Evolutionary conservation across 2,797 vertebrate genomes (phyloP), one percentile per base, ranked within the genome.

Genomic region (Menidia menidia): DNA sequence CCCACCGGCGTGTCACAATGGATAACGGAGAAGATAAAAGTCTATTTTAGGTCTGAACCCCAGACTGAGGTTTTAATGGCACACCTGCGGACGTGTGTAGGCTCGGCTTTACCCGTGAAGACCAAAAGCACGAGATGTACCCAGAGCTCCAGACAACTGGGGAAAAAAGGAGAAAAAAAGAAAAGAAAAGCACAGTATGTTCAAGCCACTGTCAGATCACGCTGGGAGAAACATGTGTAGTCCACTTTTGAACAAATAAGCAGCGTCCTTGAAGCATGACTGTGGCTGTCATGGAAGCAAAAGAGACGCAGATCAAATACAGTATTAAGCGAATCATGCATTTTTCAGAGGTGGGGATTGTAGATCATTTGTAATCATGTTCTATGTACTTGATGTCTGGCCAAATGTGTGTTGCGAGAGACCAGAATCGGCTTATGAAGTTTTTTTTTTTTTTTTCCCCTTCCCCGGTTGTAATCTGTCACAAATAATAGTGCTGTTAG

Each of bases 1-100:
- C 35, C 7, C 10, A 39, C 35, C 35, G 10, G 6, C 35, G 2
- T 39, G 10, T 39, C 35, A 39, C 35, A 7, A 10, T 39, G 35
- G 35, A 39, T 43, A 15, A 52, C 43, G 30, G 42, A 25, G 25
- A 25, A 25, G 25, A 33, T 7, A 41, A 47, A 62, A n/a, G 5
- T 41, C 54, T 45, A 25, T 13, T 48, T 71, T 19, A 33, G 33
- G 12, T 41, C 58, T 53, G 54, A 61, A 50, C 63, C 64, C 9
- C 47, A 45, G 1, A 63, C 60, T 41, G 60, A 63, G 30, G 44
- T 41, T 52, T 44, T 53, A 15, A 31, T 42, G 10, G 15, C 13
- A 32, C 39, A 53, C 39, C 48, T 42, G 16, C n/a, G 18, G 16
- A 57, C n/a, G 44, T 48, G 11, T 8, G 33, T 58, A 55, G 33